phyloP scores from a whole-genome alignment of 2,888 invertebrate genomes.

The Apeira syringaria region DNA sequence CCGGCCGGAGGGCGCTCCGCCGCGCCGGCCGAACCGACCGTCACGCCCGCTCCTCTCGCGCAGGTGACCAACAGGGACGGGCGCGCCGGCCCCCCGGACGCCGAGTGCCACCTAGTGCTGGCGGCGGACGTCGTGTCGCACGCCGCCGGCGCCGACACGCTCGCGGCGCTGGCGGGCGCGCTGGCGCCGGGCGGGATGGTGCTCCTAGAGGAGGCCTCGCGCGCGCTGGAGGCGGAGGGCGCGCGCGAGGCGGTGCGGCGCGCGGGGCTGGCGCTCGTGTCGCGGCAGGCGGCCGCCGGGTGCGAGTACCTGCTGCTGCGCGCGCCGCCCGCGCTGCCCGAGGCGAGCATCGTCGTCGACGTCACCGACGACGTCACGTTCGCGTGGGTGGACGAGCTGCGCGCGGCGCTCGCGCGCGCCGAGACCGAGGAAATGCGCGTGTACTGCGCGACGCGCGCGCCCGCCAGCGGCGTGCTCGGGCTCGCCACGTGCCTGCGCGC shows the following conservation, averaged over 20 bases:
- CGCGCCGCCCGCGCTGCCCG: conserved; percentile 82
- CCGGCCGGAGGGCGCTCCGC: too few species aligned
- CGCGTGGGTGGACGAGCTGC: conserved; percentile 92
- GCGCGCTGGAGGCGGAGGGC: conserved; percentile 66
- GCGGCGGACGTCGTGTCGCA: conserved; percentile 86
- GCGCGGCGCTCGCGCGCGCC: conserved; percentile 87
- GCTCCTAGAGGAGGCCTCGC: conserved; percentile 87
- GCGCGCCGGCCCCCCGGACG: conserved; percentile 80
- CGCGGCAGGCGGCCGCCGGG: conserved; percentile 84
- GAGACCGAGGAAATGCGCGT: conserved; percentile 85
- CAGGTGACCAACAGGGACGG: conserved; percentile 78
- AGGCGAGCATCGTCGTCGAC: conserved; percentile 81
- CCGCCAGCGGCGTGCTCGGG: conserved; percentile 91
- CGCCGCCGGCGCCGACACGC: conserved; percentile 76
- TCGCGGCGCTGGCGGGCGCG: conserved; percentile 84
- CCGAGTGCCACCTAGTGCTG: conserved; percentile 87
- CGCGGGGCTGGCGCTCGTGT: conserved; percentile 57
- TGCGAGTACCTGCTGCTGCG: conserved; percentile 87
- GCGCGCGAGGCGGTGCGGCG: conserved; percentile 54
- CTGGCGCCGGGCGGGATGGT: conserved; percentile 88
- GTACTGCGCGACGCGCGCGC: conserved; percentile 87
- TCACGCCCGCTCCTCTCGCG: too few species aligned
- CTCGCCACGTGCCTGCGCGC: conserved; percentile 94
- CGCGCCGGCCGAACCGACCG: too few species aligned
- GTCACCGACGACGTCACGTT: conserved; percentile 87